Evolutionary conservation across 2,888 invertebrate genomes (phyloP), one percentile per base, ranked within the genome.

Genomic region (Trissolcus japonicus): DNA sequence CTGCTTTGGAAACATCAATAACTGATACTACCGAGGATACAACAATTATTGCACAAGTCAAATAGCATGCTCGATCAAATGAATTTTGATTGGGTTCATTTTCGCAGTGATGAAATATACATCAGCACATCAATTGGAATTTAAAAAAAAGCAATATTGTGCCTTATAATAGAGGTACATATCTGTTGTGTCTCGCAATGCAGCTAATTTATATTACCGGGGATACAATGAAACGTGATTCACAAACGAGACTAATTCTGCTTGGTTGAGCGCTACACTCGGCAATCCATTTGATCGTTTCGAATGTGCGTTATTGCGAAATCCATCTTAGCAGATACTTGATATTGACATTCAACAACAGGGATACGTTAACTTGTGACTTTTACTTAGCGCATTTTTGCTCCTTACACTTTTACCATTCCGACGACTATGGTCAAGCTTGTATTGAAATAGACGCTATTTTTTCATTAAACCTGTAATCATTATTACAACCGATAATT

Each of bases 341-440:
- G 75, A 75, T 75, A 75, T 75, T 75, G 75, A 75, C 75, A 75
- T 75, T 75, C 75, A 75, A 75, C 75, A 75, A 53, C 68, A 54
- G 67, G 19, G 54, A 62, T 68, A 68, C 57, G 62, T 68, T 68
- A 75, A 75, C 66, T 67, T n/a, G 68, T 35, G 41, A 68, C 74
- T 75, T 75, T 68, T 75, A 68, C 74, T 62, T 54, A 40, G 68
- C 63, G 46, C 57, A 50, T 57, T 63, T 61, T 35, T 35, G 63
- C 62, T 35, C 63, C 63, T 29, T 62, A 54, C 46, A 62, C 67
- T 75, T 68, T 75, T 75, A 67, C 67, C 35, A 67, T 57, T 73
- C 16, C 35, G 35, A 35, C 35, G 35, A 35, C 35, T 35, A 6
- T 35, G 35, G 35, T 35, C 35, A 35, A 11, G 35, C 35, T 35